A percentile compares a stretch with the other conserved stretches of the same genome.
Evolutionary conservation across 2,113 vertebrate genomes (phyloP).

Genomic region (Macroglossus sobrinus): DNA sequence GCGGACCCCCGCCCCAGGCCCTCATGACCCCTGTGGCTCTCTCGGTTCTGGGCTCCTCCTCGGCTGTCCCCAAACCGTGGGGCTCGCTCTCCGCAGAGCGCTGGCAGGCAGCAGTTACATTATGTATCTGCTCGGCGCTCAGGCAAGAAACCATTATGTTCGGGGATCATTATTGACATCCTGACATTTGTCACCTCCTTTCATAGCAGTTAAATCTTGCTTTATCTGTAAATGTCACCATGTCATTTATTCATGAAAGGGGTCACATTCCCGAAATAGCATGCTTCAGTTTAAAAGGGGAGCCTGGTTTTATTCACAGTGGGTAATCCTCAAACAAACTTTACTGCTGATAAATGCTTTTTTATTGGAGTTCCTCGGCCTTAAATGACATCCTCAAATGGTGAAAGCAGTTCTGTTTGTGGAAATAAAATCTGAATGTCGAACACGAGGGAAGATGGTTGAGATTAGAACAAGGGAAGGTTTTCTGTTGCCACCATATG

Average conservation of each 20-base stretch:
- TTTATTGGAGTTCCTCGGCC: slow-evolving; percentile 78
- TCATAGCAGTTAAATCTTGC: slow-evolving; percentile 89
- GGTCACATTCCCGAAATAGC: slow-evolving; percentile 87
- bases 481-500: slow-evolving; percentile 63
- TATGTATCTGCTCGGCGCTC: slow-evolving; percentile 82
- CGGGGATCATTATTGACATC: slow-evolving; percentile 89
- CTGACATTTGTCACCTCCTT: slow-evolving; percentile 90
- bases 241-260: slow-evolving; percentile 90
- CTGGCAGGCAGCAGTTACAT: slow-evolving; percentile 78
- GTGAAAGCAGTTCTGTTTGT: slow-evolving; percentile 63
- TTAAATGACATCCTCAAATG: slow-evolving; percentile 69
- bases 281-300: slow-evolving; percentile 77
- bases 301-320: slow-evolving; percentile 80
- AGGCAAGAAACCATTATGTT: slow-evolving; percentile 87
- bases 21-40: not conserved
- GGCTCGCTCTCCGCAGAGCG: slow-evolving; percentile 72
- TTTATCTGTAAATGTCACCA: slow-evolving; percentile 91
- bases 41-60: slow-evolving; percentile 46
- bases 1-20: slow-evolving; percentile 55
- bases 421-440: slow-evolving; percentile 74
- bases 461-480: slow-evolving; percentile 64
- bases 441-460: slow-evolving; percentile 62
- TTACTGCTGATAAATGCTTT: slow-evolving; percentile 80
- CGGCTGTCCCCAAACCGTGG: slow-evolving; percentile 31
- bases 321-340: slow-evolving; percentile 86